Evolutionary conservation across 2,113 vertebrate genomes (phyloP).

Genomic region (Ia io): DNA sequence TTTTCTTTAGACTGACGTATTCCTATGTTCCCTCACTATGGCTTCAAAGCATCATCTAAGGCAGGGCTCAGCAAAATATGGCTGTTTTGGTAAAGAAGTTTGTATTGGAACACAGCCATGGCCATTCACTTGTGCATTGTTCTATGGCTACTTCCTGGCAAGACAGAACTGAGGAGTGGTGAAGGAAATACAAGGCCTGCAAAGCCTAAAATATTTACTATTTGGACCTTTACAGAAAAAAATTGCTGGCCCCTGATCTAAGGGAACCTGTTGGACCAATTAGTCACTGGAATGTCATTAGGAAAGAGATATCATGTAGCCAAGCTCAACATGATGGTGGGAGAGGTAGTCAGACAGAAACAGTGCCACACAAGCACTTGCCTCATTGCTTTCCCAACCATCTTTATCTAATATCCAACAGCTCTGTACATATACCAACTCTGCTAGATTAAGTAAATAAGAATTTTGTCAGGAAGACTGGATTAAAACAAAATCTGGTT

Average conservation of each 20-base stretch:
- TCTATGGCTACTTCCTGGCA: not conserved
- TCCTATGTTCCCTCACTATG: not conserved
- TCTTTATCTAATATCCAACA: not conserved
- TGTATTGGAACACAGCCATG: not conserved
- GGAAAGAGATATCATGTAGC: not conserved
- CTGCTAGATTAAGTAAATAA: not conserved
- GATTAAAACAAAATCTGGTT: not conserved
- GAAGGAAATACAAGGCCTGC: not conserved
- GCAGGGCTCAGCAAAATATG: conserved; percentile 4
- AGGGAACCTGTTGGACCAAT: not conserved
- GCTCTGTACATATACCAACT: not conserved
- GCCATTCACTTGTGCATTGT: not conserved
- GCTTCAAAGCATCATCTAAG: not conserved
- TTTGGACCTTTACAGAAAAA: not conserved
- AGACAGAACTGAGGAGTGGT: not conserved
- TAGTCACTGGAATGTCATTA: not conserved
- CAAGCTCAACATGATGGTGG: not conserved
- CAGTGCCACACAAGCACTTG: not conserved
- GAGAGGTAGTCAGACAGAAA: not conserved
- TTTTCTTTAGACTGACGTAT: not conserved
- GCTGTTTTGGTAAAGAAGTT: not conserved
- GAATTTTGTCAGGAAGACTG: not conserved
- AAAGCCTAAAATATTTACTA: conserved; percentile 17
- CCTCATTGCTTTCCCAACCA: not conserved
- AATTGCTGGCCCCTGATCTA: not conserved